These are phyloP conservation scores for Sesia apiformis DNA, from an alignment of 2,888 invertebrate species.

Conservation along the genomic window DNA sequence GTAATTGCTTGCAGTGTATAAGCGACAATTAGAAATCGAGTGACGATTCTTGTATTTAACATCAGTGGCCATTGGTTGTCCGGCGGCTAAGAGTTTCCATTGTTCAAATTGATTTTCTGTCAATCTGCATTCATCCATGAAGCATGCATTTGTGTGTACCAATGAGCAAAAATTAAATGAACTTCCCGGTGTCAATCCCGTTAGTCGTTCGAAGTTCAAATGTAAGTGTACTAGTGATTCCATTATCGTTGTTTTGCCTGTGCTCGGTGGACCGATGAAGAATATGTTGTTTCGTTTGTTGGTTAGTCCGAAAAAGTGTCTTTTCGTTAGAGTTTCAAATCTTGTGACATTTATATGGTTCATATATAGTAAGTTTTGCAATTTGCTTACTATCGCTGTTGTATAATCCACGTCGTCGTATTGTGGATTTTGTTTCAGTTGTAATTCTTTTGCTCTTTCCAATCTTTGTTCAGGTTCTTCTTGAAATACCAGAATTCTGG, in stretches of 20 bases:
- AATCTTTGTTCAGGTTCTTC: conserved; percentile 4
- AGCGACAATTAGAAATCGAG: neutral
- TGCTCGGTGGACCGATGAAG: conserved; percentile 11
- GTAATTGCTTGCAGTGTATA: conserved; percentile 4
- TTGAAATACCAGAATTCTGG: conserved; percentile 12
- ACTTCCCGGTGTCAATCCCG: conserved; percentile 12
- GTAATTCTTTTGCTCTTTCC: conserved; percentile 3
- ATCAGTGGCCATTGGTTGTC: conserved; percentile 17
- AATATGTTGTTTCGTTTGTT: conserved; percentile 13
- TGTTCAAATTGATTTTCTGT: conserved; percentile 29
- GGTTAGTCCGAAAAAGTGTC: conserved; percentile 4
- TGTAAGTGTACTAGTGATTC: conserved; percentile 12
- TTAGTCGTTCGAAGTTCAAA: conserved; percentile 15
- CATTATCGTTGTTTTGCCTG: conserved; percentile 20
- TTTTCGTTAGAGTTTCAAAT: neutral
- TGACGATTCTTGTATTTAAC: conserved; percentile 9
- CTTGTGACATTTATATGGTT: neutral
- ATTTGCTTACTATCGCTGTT: neutral
- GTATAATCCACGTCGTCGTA: neutral
- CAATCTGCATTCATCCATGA: conserved; percentile 26
- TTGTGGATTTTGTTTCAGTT: neutral
- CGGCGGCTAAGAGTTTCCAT: conserved; percentile 21
- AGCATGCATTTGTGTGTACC: conserved; percentile 15
- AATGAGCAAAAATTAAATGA: neutral
- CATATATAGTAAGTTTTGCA: neutral